phyloP scores from a whole-genome alignment of 2,113 vertebrate genomes.

The Bostrychus sinensis region DNA sequence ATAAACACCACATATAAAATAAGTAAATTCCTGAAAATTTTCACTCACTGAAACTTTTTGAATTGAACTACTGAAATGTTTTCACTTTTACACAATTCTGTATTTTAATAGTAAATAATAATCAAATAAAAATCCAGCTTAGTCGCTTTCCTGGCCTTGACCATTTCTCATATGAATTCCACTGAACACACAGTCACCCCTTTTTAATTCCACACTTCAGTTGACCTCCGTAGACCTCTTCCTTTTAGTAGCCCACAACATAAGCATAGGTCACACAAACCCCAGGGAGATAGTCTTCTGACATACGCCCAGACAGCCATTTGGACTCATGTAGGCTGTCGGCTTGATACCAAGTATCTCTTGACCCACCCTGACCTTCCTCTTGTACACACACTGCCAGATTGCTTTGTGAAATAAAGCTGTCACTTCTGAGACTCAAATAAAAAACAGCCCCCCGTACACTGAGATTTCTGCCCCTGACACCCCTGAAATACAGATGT shows the following conservation, averaged over 20 bases:
- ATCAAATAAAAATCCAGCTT: slow-evolving; percentile 17
- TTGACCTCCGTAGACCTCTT: slow-evolving; percentile 50
- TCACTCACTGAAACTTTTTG: no score
- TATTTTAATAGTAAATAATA: no score
- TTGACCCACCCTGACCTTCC: slow-evolving; percentile 90
- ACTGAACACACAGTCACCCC: slow-evolving; percentile 50
- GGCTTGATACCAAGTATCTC: slow-evolving; percentile 74
- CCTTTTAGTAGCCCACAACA: slow-evolving; percentile 30
- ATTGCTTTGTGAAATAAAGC: slow-evolving; percentile 99
- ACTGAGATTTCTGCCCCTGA: slow-evolving; percentile 86
- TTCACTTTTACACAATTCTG: no score
- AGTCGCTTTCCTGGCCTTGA: slow-evolving; percentile 30
- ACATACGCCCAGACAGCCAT: slow-evolving; percentile 28
- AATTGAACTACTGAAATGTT: no score
- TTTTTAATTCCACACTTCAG: slow-evolving; percentile 54
- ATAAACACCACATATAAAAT: no score
- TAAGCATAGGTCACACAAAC: slow-evolving; percentile 18
- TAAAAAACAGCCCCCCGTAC: slow-evolving; percentile 93
- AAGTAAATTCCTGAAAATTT: no score
- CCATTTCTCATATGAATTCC: slow-evolving; percentile 46
- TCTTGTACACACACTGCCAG: slow-evolving; percentile 90
- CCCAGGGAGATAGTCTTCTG: slow-evolving; percentile 30
- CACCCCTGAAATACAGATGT: slow-evolving; percentile 97
- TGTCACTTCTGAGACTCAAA: slow-evolving; percentile 95
- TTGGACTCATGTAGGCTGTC: slow-evolving; percentile 60